Conservation (phyloP, 2,113 vertebrate species). For the Tringa solitaria region DNA sequence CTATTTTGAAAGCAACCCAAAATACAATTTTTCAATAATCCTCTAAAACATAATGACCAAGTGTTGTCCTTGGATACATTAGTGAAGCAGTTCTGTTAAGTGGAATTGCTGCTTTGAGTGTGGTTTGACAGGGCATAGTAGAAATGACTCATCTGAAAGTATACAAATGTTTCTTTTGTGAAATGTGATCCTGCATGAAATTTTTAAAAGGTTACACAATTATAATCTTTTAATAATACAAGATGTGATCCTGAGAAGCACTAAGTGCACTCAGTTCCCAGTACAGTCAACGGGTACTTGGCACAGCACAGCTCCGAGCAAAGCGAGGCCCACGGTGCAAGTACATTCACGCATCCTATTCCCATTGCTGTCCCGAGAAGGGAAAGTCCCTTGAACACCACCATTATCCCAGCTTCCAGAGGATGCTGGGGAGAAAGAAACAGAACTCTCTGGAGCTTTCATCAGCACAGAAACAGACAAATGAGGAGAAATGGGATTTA, state of each 20-base stretch:
- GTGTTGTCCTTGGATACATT: background rate
- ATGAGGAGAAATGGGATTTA: background rate
- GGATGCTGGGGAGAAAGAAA: background rate
- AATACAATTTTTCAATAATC: background rate
- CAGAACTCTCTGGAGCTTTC: background rate
- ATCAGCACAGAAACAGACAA: background rate
- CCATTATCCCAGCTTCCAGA: background rate
- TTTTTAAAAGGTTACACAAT: constrained; percentile 49
- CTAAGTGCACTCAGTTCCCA: background rate
- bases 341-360: background rate
- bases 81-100: background rate
- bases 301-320: background rate
- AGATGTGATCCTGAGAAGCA: background rate
- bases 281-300: background rate
- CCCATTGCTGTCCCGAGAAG: background rate
- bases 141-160: constrained; percentile 43
- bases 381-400: background rate
- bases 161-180: constrained; percentile 6
- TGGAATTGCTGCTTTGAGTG: background rate
- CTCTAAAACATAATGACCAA: background rate
- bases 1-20: background rate
- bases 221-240: background rate
- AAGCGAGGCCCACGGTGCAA: fast-evolving
- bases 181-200: constrained; percentile 14
- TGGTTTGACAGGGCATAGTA: background rate